Conservation (phyloP, 2,113 vertebrate genomes). For the Sylvietta virens region DNA sequence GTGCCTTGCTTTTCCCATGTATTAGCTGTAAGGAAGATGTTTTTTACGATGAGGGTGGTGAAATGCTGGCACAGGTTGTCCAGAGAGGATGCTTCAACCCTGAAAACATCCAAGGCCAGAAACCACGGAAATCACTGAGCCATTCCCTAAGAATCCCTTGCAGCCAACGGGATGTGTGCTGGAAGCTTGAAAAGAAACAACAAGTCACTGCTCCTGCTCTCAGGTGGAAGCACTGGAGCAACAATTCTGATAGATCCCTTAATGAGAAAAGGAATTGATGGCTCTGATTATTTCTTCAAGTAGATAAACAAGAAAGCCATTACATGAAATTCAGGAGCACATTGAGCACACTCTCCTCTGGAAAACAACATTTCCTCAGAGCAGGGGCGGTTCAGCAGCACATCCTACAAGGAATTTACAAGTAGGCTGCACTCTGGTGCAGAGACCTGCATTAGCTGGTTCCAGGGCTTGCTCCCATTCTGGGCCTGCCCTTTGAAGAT, state of each 20-base stretch:
- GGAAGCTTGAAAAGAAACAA: not conserved
- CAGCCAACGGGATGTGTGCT: not conserved
- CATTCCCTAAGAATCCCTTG: not conserved
- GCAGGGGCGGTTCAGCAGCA: not conserved
- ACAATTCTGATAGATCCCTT: not conserved
- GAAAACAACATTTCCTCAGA: not conserved
- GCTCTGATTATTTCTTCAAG: not conserved
- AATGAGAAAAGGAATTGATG: not conserved
- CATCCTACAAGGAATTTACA: not conserved
- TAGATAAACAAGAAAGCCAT: not conserved
- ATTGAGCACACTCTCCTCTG: not conserved
- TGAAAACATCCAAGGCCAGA: not conserved
- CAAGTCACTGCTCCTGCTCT: not conserved
- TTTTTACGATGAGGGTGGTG: not conserved
- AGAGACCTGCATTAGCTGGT: not conserved
- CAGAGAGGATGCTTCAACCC: not conserved
- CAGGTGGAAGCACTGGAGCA: not conserved
- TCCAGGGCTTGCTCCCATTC: not conserved
- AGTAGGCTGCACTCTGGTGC: not conserved
- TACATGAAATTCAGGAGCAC: not conserved
- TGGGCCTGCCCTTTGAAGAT: not conserved
- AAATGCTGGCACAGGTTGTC: not conserved
- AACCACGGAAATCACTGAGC: not conserved
- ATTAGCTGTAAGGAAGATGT: not conserved
- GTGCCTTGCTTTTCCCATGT: not conserved